phyloP scores from a whole-genome alignment of 2,113 vertebrate genomes.

The Macaca nemestrina region DNA sequence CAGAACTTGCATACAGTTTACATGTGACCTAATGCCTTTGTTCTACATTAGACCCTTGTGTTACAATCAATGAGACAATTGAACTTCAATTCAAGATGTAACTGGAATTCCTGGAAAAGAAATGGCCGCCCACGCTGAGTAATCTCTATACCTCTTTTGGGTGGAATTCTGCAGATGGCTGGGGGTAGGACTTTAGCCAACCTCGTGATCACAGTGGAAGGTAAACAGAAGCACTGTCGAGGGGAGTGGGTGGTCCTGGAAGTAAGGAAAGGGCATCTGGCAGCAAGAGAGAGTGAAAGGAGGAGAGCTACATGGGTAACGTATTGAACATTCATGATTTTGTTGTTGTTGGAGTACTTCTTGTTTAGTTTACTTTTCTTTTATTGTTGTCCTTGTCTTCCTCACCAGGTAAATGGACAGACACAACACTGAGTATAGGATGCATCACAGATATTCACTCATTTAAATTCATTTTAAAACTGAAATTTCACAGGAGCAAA shows the following conservation, averaged over 20 bases:
- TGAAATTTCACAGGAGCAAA: neutral
- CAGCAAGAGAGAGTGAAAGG: neutral
- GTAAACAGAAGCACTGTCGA: neutral
- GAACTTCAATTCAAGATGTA: neutral
- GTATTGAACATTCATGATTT: neutral
- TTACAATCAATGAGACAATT: neutral
- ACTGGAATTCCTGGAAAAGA: neutral
- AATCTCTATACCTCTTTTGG: neutral
- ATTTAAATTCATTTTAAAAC: neutral
- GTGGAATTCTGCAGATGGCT: neutral
- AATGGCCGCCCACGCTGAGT: neutral
- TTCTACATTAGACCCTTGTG: neutral
- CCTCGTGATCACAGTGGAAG: neutral
- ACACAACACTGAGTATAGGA: neutral
- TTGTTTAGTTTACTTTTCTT: neutral
- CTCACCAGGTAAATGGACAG: too few relatives aligned
- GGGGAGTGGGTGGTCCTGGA: neutral
- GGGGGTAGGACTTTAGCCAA: neutral
- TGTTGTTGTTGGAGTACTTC: fast-evolving
- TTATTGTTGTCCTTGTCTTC: neutral
- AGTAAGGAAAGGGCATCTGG: neutral
- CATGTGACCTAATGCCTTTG: neutral
- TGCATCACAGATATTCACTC: neutral
- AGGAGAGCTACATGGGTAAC: fast-evolving
- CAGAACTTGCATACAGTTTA: neutral